Conservation (phyloP, 1,140 invertebrate species). For the Ephestia elutella region DNA sequence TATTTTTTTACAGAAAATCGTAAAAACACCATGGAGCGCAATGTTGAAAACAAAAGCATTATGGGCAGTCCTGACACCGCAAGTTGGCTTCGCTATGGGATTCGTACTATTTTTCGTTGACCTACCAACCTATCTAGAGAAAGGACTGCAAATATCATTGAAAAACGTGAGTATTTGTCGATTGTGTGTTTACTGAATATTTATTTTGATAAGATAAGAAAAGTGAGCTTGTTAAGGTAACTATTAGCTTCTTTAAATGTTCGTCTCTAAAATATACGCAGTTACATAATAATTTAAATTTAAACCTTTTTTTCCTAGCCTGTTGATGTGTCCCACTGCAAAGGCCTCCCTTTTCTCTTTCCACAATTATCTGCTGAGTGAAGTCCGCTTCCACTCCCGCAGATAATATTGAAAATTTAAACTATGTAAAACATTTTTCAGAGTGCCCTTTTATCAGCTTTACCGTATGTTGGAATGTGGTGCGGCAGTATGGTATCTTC, state of each 20-base stretch:
- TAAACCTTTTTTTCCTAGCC: too few relatives aligned
- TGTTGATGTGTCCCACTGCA: too few relatives aligned
- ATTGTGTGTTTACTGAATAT: too few relatives aligned
- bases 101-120: slow-evolving; percentile 82
- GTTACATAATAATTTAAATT: too few relatives aligned
- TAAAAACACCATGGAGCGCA: slow-evolving; percentile 76
- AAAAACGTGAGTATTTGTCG: slow-evolving; percentile 52
- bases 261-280: too few relatives aligned
- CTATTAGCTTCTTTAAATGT: too few relatives aligned
- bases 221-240: too few relatives aligned
- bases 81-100: slow-evolving; percentile 80
- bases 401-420: too few relatives aligned
- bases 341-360: too few relatives aligned
- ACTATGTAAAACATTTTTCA: slow-evolving; percentile 45
- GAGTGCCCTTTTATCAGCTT: slow-evolving; percentile 83
- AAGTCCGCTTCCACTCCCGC: too few relatives aligned
- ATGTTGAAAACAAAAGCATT: slow-evolving; percentile 78
- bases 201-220: too few relatives aligned
- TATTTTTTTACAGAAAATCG: slow-evolving; percentile 50
- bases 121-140: slow-evolving; percentile 82
- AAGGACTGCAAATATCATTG: slow-evolving; percentile 73
- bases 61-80: slow-evolving; percentile 78
- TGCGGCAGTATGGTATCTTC: slow-evolving; percentile 77
- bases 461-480: slow-evolving; percentile 85
- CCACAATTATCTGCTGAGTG: too few relatives aligned